Conservation (phyloP, 2,113 vertebrate genomes). For the Phasianus colchicus region DNA sequence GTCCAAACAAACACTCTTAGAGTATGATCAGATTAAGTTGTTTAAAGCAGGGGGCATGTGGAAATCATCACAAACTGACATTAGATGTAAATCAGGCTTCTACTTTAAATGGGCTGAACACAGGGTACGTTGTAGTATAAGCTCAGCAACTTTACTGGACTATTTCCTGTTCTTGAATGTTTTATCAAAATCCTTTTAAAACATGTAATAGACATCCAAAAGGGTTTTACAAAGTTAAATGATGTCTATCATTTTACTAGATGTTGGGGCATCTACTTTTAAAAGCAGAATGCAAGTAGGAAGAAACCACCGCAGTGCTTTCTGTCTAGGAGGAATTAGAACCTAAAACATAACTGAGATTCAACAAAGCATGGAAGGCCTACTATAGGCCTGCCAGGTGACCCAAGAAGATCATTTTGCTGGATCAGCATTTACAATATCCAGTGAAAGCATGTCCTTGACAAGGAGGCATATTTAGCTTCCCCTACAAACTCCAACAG, state of each 20-base stretch:
- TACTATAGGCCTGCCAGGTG: background rate
- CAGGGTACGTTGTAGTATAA: background rate
- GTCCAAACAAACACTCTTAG: slow-evolving; percentile 58
- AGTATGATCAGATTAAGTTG: slow-evolving; percentile 67
- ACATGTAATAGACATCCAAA: background rate
- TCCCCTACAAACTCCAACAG: background rate
- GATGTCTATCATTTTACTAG: background rate
- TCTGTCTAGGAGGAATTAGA: background rate
- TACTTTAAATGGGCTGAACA: slow-evolving; percentile 31
- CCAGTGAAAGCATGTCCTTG: background rate
- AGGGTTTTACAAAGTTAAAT: background rate
- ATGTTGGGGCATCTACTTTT: background rate
- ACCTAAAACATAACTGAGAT: background rate
- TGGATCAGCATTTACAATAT: background rate
- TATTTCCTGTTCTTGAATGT: background rate
- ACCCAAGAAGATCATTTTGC: background rate
- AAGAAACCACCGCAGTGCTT: background rate
- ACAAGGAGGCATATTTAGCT: background rate
- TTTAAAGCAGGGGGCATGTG: slow-evolving; percentile 67
- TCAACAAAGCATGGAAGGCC: background rate
- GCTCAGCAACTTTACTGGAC: background rate
- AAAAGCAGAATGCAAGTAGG: background rate
- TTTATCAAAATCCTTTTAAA: slow-evolving; percentile 7
- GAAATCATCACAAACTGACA: slow-evolving; percentile 67
- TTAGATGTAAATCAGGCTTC: slow-evolving; percentile 61